Evolutionary conservation across 2,113 vertebrate genomes (phyloP).

Genomic region (Psittacula cyanocephala): DNA sequence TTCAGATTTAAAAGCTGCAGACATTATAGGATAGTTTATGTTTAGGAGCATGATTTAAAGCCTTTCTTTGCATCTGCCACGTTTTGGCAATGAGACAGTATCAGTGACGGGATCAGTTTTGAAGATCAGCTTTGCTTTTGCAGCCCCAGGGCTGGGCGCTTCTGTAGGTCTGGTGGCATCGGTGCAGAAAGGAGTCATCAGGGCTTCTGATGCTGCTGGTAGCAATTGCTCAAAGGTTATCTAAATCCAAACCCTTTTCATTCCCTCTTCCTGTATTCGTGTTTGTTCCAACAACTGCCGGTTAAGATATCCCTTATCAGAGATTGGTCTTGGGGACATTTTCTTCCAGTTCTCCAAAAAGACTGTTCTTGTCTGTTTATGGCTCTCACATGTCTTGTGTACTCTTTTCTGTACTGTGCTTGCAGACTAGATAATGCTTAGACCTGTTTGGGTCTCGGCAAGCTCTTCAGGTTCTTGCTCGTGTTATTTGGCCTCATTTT

Average conservation of each 20-base stretch:
- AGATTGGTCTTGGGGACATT: not conserved
- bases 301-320: not conserved
- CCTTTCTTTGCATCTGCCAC: not conserved
- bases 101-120: not conserved
- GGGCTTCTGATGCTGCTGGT: not conserved
- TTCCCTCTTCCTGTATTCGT: not conserved
- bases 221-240: not conserved
- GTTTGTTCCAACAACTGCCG: not conserved
- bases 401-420: not conserved
- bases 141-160: not conserved
- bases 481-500: not conserved
- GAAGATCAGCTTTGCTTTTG: not conserved
- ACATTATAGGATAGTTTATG: not conserved
- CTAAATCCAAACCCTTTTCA: not conserved
- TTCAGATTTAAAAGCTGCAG: conserved; percentile 8
- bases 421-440: not conserved
- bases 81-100: not conserved
- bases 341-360: conserved; percentile 1
- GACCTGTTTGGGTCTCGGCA: not conserved
- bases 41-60: not conserved
- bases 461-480: not conserved
- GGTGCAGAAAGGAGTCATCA: not conserved
- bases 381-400: not conserved
- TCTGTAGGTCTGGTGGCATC: not conserved
- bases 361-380: not conserved